Base-by-base conservation (phyloP, 2,888 invertebrate species). In the Cryptocephalus moraei region DNA sequence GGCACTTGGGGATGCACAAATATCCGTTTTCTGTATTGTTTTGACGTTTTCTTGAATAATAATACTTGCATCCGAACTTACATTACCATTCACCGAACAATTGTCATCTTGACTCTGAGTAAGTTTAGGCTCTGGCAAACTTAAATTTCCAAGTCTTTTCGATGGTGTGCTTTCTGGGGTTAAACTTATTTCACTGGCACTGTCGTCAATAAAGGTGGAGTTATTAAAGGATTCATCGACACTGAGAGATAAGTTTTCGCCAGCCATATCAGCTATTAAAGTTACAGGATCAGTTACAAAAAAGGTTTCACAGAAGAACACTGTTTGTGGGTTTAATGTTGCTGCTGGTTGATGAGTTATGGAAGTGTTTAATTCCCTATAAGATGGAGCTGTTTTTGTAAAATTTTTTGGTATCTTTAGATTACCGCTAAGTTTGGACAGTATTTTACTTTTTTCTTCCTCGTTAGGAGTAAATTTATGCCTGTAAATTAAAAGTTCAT, bases 391-490 rank as follows among this genome's bases (percentile, higher is more conserved):
- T 9, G 91, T 92, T 56, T 73, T 78, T 12, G 73, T 74, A 72
- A 99, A 99, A 70, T 85, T 87, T 0, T 79, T 70, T 0, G 90
- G 90, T 46, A 97, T 78, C 41, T 66, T 68, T 43, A 94, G 71
- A 59, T 84, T 74, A 44, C 75, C 74, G 34, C 77, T 74, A 63
- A 95, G 83, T 63, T 82, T 75, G 39, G 73, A 69, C 1, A 75
- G 60, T 6, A 92, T 71, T 12, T 73, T 69, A 12, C 79, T 71
- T 53, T 86, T 81, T 63, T 95, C 92, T 48, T 84, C 82, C 44
- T 76, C 70, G 8, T 82, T 82, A 13, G 91, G 91, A 44, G 78
- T 80, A 63, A 85, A 91, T 53, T 78, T 72, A 73, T 77, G 84
- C 60, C 87, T 86, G 65, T 40, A 73, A 73, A 54, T 31, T 36